Evolutionary conservation across 2,888 invertebrate genomes (phyloP).

Genomic region (Teleogryllus oceanicus): DNA sequence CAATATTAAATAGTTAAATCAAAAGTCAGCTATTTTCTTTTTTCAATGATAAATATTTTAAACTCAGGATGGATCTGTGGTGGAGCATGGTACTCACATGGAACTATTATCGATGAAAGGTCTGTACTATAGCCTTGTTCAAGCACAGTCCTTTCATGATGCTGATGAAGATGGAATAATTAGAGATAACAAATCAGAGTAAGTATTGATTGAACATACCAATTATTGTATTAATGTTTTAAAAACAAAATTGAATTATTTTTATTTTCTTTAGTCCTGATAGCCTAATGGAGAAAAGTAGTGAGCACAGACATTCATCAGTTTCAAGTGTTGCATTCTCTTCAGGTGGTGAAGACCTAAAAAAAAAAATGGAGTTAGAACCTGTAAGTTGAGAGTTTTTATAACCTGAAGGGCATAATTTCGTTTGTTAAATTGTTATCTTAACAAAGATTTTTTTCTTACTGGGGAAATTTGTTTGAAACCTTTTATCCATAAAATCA

Average conservation of each 20-base stretch:
- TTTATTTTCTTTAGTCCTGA: background rate
- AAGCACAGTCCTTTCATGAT: constrained; percentile 25
- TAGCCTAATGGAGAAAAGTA: background rate
- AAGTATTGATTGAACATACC: too few species aligned
- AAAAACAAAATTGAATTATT: background rate
- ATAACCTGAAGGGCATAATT: background rate
- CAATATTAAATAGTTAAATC: too few species aligned
- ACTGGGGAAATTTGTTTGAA: too few species aligned
- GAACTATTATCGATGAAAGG: constrained; percentile 63
- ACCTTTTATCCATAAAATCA: too few species aligned
- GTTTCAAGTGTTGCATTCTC: background rate
- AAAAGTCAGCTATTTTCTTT: too few species aligned
- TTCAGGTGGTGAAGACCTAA: background rate
- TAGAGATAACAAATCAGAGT: too few species aligned
- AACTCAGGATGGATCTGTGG: constrained; percentile 58
- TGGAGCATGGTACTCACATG: constrained; percentile 67
- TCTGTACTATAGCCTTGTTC: constrained; percentile 59
- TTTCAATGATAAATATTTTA: too few species aligned
- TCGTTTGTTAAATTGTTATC: background rate
- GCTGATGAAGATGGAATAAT: background rate
- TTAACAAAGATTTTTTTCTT: background rate
- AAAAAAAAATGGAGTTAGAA: background rate
- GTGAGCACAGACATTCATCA: background rate
- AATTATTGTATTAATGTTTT: too few species aligned
- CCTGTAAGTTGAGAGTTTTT: background rate